phyloP scores from a whole-genome alignment of 2,888 invertebrate species.

The Athrips mouffetella region DNA sequence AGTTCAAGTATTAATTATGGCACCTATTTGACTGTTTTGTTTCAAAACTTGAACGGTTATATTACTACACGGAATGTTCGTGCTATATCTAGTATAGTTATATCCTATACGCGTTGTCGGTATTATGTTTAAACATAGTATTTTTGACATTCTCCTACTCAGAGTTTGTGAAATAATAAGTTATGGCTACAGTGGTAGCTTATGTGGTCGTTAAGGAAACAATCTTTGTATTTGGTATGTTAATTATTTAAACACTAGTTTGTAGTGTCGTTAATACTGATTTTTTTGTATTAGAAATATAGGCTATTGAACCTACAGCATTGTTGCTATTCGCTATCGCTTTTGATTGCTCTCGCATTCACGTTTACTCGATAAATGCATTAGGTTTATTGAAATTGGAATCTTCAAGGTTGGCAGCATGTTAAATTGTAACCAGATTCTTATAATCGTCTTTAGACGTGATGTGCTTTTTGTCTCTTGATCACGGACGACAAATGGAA shows the following conservation, averaged over 20 bases:
- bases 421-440: conserved; percentile 16
- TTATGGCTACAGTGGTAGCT: neutral
- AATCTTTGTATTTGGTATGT: neutral
- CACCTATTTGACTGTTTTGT: conserved; percentile 26
- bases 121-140: conserved; percentile 7
- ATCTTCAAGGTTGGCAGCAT: neutral
- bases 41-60: conserved; percentile 25
- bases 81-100: conserved; percentile 37
- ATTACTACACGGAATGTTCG: conserved; percentile 22
- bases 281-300: conserved; percentile 44
- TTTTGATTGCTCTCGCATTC: neutral
- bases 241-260: too few relatives aligned
- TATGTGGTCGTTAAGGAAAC: neutral
- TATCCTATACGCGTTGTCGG: too few relatives aligned
- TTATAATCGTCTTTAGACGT: conserved; percentile 17
- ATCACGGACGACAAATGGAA: conserved; percentile 33
- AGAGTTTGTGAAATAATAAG: neutral
- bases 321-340: conserved; percentile 19
- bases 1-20: conserved; percentile 41
- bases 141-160: neutral
- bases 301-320: conserved; percentile 41
- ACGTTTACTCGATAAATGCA: neutral
- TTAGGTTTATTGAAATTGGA: neutral
- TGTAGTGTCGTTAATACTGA: conserved; percentile 27
- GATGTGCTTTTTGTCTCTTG: conserved; percentile 11